Conservation (phyloP, 2,888 invertebrate genomes). For the Osedax fenrisi region DNA sequence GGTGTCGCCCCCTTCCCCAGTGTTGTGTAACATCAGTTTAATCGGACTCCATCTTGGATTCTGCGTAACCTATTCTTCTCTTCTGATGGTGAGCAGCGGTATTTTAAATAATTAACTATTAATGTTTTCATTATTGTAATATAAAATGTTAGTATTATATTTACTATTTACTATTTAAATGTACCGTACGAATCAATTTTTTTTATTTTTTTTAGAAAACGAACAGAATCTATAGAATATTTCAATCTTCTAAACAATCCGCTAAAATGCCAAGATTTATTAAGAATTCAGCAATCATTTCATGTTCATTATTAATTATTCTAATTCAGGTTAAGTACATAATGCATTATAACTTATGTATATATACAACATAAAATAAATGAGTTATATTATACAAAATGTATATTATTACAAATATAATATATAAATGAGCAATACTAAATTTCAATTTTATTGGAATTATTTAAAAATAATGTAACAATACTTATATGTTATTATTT, state of each 20-base stretch:
- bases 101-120: neutral
- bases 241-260: constrained; percentile 15
- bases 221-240: constrained; percentile 28
- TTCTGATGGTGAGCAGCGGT: constrained; percentile 26
- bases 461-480: neutral
- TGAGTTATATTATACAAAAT: neutral
- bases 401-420: neutral
- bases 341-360: too few relatives aligned
- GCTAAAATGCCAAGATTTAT: constrained; percentile 34
- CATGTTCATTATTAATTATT: neutral
- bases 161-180: too few relatives aligned
- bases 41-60: constrained; percentile 38
- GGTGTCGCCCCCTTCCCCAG: constrained; percentile 31
- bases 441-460: neutral
- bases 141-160: too few relatives aligned
- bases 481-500: neutral
- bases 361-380: too few relatives aligned
- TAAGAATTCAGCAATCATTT: neutral
- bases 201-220: constrained; percentile 16
- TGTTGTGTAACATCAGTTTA: constrained; percentile 33
- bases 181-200: neutral
- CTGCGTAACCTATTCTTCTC: constrained; percentile 36
- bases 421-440: neutral
- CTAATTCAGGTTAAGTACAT: neutral
- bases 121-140: too few relatives aligned